phyloP scores from a whole-genome alignment of 2,888 invertebrate species.

The Ceramica pisi region DNA sequence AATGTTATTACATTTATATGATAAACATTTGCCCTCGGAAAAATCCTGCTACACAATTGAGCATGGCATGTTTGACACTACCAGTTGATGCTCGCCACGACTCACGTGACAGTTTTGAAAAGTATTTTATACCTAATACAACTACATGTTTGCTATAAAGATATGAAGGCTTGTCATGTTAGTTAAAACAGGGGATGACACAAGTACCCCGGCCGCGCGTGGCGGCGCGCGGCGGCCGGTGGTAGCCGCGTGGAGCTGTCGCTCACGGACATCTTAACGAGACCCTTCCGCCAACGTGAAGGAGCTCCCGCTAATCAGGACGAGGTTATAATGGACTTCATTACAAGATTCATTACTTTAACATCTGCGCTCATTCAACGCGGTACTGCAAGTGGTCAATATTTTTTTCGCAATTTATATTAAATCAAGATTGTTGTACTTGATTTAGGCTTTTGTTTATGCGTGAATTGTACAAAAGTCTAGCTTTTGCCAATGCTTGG shows the following conservation, averaged over 20 bases:
- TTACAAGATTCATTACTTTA: slow-evolving; percentile 7
- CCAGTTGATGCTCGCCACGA: background rate
- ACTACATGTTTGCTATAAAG: background rate
- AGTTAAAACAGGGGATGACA: background rate
- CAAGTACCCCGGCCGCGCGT: too few species aligned
- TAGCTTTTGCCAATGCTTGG: too few species aligned
- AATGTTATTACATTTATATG: background rate
- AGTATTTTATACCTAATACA: background rate
- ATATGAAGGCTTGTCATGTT: background rate
- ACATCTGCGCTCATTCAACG: background rate
- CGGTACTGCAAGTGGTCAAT: background rate
- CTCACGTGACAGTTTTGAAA: background rate
- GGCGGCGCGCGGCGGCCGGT: too few species aligned
- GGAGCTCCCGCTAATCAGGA: slow-evolving; percentile 1
- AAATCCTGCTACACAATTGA: background rate
- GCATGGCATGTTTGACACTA: too few species aligned
- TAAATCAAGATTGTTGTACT: background rate
- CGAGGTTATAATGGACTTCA: background rate
- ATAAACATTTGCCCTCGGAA: background rate
- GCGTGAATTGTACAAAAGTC: too few species aligned
- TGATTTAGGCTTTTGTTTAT: background rate
- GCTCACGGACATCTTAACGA: background rate
- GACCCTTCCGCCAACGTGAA: background rate
- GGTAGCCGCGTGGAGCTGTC: too few species aligned
- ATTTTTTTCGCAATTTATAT: background rate